Percentiles rank a stretch among this genome's conserved stretches.
Evolutionary conservation across 2,888 invertebrate genomes (phyloP).

Genomic region (Ochropleura plecta): DNA sequence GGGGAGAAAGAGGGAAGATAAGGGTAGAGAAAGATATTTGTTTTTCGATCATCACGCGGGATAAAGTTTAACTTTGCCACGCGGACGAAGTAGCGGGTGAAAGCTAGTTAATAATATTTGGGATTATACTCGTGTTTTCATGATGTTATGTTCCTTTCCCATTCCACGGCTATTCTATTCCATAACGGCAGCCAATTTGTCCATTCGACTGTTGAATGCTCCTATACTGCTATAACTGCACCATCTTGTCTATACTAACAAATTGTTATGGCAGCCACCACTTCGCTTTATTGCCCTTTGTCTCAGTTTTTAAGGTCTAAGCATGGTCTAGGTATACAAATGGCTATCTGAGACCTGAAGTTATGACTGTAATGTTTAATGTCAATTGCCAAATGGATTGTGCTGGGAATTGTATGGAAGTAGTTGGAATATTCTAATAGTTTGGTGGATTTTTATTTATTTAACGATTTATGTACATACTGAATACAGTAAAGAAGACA

Average conservation of each 20-base stretch:
- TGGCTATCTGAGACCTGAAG: conserved; percentile 20
- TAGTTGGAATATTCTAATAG: not conserved
- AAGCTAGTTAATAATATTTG: too few relatives aligned
- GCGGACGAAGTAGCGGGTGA: too few relatives aligned
- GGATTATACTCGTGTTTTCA: too few relatives aligned
- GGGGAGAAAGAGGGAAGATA: too few relatives aligned
- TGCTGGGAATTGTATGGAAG: conserved; percentile 22
- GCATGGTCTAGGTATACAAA: conserved; percentile 47
- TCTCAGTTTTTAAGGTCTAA: conserved; percentile 59
- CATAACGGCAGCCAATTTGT: conserved; percentile 58
- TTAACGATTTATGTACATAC: too few relatives aligned
- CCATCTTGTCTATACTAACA: conserved; percentile 38
- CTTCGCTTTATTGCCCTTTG: conserved; percentile 63
- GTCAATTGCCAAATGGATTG: conserved; percentile 30
- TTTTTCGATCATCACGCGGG: too few relatives aligned
- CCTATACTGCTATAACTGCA: conserved; percentile 15
- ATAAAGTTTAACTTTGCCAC: too few relatives aligned
- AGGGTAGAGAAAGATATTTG: too few relatives aligned
- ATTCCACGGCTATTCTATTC: not conserved
- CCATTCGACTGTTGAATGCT: conserved; percentile 48
- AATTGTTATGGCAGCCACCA: conserved; percentile 57
- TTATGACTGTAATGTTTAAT: conserved; percentile 40
- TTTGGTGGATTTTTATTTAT: too few relatives aligned
- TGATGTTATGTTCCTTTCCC: not conserved
- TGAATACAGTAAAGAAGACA: too few relatives aligned